Conservation (phyloP, 2,888 invertebrate species). For the Melipona bicolor region DNA sequence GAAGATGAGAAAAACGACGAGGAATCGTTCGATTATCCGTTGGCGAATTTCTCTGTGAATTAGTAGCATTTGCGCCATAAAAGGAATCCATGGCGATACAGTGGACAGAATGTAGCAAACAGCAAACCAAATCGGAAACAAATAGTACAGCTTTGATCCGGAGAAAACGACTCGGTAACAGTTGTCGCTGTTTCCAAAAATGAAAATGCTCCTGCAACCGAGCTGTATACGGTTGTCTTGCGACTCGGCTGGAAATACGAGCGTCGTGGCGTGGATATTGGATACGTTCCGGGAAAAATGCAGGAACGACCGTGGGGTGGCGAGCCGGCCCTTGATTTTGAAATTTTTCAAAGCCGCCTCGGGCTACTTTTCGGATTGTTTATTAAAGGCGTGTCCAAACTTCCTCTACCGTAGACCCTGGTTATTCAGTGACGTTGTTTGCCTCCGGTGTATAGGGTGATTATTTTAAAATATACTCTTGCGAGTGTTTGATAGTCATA, state of each 20-base stretch:
- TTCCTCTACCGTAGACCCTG: background rate
- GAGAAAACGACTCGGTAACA: constrained; percentile 22
- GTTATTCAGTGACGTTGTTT: constrained; percentile 4
- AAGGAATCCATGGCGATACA: constrained; percentile 5
- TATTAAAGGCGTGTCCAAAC: constrained; percentile 17
- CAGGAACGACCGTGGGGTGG: constrained; percentile 4
- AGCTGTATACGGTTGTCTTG: background rate
- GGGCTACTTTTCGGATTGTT: constrained; percentile 28
- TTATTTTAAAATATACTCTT: background rate
- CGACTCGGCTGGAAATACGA: constrained; percentile 33
- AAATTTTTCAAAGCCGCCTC: constrained; percentile 19
- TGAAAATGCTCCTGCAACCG: background rate
- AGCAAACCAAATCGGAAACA: constrained; percentile 63
- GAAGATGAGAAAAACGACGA: constrained; percentile 6
- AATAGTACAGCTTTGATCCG: constrained; percentile 57
- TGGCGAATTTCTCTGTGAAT: constrained; percentile 64
- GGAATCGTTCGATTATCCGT: constrained; percentile 36
- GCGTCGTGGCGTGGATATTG: constrained; percentile 24
- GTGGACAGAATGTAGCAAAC: constrained; percentile 53
- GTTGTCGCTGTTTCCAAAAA: constrained; percentile 17
- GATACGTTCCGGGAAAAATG: constrained; percentile 21
- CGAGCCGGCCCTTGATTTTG: constrained; percentile 19
- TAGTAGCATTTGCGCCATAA: constrained; percentile 60
- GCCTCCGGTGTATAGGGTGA: background rate
- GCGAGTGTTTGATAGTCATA: background rate